Evolutionary conservation across 1,140 invertebrate species (phyloP), one percentile per base, ranked within the genome.

Genomic region (Aphelenchoides avenae): DNA sequence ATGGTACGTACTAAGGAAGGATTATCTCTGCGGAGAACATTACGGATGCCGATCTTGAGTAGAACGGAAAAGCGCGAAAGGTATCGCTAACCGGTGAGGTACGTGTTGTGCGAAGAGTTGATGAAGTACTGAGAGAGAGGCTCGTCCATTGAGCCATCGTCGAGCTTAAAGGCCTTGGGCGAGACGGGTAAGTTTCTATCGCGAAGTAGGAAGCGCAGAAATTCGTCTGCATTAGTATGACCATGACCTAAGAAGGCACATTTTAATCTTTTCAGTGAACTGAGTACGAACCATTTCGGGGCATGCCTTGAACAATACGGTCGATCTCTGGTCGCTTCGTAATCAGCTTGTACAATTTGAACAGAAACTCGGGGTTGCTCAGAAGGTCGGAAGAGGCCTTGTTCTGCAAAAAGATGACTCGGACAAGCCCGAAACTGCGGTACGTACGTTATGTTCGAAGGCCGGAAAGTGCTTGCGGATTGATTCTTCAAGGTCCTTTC

Each of bases 91-190:
- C 91, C 81, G 96, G 92, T 47, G 87, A 98, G 80, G 80, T 98
- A 92, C 84, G 93, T 97, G 73, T 98, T 97, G 77, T 98, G 93
- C 1, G 91, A 95, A 0, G 91, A 96, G 2, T 91, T 86, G 53
- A 96, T 93, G 89, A 90, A 97, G 79, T 97, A 98, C 79, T 92
- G 86, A 1, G 87, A 84, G 7, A 98, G 76, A 1, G 93, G 90
- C 65, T 82, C 84, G 6, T 84, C 87, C 92, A 98, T 97, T 72
- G 95, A 89, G 78, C 96, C 66, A 24, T 66, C 66, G 30, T 66
- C 50, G 15, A 70, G 31, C 6, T 66, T 43, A 41, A 34, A 70
- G 18, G 31, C 34, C 13, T 54, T 52, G 6, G 18, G 27, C 26
- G 57, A 13, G 9, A 66, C 60, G 13, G 64, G 39, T 18, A 57